phyloP scores from a whole-genome alignment of 2,797 vertebrate species.

The Mastacembelus armatus region DNA sequence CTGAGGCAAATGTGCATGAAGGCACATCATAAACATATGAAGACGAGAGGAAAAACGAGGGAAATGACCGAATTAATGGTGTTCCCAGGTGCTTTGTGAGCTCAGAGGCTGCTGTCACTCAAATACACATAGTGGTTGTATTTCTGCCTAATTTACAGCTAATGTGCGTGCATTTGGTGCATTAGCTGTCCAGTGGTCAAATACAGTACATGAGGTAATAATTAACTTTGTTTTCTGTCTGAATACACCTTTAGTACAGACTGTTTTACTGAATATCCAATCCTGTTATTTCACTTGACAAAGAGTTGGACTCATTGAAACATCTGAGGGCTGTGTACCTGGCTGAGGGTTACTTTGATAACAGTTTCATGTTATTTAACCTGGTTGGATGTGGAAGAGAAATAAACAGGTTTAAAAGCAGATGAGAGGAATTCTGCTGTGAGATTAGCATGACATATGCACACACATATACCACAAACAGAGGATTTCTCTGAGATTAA shows the following conservation, averaged over 20 bases:
- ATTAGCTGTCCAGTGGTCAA: too few relatives aligned
- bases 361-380: slow-evolving; percentile 38
- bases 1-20: too few relatives aligned
- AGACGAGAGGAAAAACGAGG: too few relatives aligned
- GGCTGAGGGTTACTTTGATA: slow-evolving; percentile 34
- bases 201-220: too few relatives aligned
- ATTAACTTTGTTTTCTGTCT: too few relatives aligned
- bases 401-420: slow-evolving; percentile 61
- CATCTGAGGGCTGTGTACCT: slow-evolving; percentile 22
- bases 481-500: slow-evolving; percentile 70
- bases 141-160: too few relatives aligned
- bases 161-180: too few relatives aligned
- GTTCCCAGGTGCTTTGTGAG: too few relatives aligned
- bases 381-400: slow-evolving; percentile 35
- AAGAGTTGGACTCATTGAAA: slow-evolving; percentile 28
- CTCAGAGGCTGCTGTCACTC: too few relatives aligned
- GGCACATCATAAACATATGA: too few relatives aligned
- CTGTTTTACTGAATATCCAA: neutral
- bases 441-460: slow-evolving; percentile 54
- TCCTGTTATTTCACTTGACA: slow-evolving; percentile 6
- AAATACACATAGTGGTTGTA: too few relatives aligned
- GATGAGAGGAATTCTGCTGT: slow-evolving; percentile 52
- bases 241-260: neutral
- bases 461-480: slow-evolving; percentile 43
- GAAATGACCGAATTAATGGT: too few relatives aligned